Conservation (phyloP, 2,797 vertebrate species). For the Myotis findleyi region DNA sequence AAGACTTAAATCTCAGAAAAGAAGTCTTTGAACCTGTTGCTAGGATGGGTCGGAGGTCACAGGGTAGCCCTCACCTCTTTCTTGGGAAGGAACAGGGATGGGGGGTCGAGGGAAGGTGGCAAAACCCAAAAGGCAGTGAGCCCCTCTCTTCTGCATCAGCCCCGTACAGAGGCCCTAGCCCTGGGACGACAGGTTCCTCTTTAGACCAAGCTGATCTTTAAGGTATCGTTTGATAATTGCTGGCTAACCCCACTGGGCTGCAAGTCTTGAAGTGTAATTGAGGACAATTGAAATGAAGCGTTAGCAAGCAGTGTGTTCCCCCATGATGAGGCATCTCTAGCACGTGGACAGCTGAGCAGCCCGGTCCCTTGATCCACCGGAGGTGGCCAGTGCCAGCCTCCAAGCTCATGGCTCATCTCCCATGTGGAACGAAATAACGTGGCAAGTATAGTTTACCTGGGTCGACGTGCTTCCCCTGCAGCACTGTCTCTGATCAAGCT, state of each 20-base stretch:
- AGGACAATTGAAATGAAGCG: slow-evolving; percentile 87
- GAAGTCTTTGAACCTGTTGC: background rate
- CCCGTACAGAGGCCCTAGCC: background rate
- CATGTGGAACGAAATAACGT: slow-evolving; percentile 87
- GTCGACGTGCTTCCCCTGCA: slow-evolving; percentile 85
- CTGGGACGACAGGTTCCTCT: slow-evolving; percentile 77
- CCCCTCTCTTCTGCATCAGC: background rate
- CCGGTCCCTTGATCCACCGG: slow-evolving; percentile 80
- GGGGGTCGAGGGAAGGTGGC: no score
- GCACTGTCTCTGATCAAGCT: slow-evolving; percentile 85
- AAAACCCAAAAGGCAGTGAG: background rate
- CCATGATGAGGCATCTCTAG: slow-evolving; percentile 80
- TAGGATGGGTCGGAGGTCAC: background rate
- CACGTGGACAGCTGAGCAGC: slow-evolving; percentile 68
- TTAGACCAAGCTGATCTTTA: slow-evolving; percentile 81
- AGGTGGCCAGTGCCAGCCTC: slow-evolving; percentile 77
- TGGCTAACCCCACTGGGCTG: slow-evolving; percentile 82
- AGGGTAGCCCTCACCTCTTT: background rate
- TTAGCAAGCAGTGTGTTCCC: slow-evolving; percentile 86
- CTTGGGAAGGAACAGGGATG: background rate
- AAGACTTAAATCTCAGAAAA: background rate
- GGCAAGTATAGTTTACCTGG: slow-evolving; percentile 88
- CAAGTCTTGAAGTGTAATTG: slow-evolving; percentile 87
- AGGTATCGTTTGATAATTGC: slow-evolving; percentile 83
- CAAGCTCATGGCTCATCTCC: slow-evolving; percentile 83